Evolutionary conservation across 2,888 invertebrate species (phyloP).

Genomic region (Stramonita haemastoma): DNA sequence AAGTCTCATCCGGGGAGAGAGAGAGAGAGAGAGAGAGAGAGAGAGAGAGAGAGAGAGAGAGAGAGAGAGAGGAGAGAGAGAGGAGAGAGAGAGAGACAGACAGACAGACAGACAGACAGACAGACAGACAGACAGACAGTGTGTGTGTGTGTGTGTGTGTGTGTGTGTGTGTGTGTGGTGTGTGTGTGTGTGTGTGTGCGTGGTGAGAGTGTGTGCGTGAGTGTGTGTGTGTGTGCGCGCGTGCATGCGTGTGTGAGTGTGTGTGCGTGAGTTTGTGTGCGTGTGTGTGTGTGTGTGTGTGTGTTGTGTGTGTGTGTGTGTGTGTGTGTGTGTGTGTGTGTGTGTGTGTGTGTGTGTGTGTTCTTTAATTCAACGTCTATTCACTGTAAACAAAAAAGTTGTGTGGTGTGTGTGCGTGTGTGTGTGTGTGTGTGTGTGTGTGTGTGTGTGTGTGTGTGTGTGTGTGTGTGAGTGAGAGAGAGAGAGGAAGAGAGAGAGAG

Average conservation of each 20-base stretch:
- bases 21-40: background rate
- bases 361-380: background rate
- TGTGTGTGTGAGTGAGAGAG: background rate
- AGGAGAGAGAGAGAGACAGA: background rate
- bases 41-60: background rate
- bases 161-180: background rate
- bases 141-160: slow-evolving; percentile 15
- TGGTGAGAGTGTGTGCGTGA: background rate
- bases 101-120: background rate
- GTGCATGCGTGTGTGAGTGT: background rate
- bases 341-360: background rate
- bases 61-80: too few relatives aligned
- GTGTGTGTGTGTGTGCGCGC: background rate
- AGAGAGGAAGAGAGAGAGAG: too few relatives aligned
- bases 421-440: background rate
- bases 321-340: slow-evolving; percentile 4
- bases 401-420: background rate
- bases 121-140: background rate
- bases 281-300: background rate
- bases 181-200: slow-evolving; percentile 5
- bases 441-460: background rate
- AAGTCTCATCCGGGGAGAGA: too few relatives aligned
- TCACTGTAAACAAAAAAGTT: background rate
- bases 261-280: background rate
- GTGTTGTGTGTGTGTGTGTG: slow-evolving; percentile 14